Evolutionary conservation across 1,140 invertebrate species (phyloP), one percentile per base, ranked within the genome.

Genomic region (Spodoptera litura): DNA sequence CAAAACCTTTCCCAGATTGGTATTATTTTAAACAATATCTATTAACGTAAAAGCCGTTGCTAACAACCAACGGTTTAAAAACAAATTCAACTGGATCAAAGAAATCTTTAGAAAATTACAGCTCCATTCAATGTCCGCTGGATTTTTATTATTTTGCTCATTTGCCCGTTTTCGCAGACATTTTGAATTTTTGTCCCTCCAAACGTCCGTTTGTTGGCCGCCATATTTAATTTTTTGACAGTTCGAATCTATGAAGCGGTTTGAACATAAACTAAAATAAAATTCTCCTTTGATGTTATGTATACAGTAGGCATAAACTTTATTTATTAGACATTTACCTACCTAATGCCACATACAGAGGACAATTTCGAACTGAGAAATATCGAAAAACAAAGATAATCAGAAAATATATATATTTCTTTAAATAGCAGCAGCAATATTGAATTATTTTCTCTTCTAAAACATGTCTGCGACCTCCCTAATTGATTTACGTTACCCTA

Each of bases 401-500:
- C n/a, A n/a, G n/a, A n/a, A n/a, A n/a, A n/a, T n/a, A n/a, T n/a
- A n/a, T n/a, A n/a, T n/a, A n/a, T n/a, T n/a, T n/a, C n/a, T n/a
- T n/a, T n/a, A n/a, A n/a, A n/a, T n/a, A n/a, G n/a, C 55, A 15
- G 15, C 15, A 10, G 9, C 25, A 20, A 44, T 64, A 44, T 38
- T 44, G 61, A 9, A 56, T 9, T 13, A 64, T 10, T 44, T 56
- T 64, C 61, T 64, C 8, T 15, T 9, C 13, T 31, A 64, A 64
- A 44, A 15, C 35, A 35, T 13, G 31, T 64, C 35, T 15, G 15
- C n/a, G 12, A 38, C 59, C 61, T 15, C n/a, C 10, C 35, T 64
- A 64, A 64, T 64, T 64, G 61, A 15, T 64, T 64, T 64, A 64
- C 35, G 61, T 64, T 35, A 15, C 61, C 31, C 13, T 64, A 44